phyloP scores from a whole-genome alignment of 2,113 vertebrate genomes.

The Hypanus sabinus region DNA sequence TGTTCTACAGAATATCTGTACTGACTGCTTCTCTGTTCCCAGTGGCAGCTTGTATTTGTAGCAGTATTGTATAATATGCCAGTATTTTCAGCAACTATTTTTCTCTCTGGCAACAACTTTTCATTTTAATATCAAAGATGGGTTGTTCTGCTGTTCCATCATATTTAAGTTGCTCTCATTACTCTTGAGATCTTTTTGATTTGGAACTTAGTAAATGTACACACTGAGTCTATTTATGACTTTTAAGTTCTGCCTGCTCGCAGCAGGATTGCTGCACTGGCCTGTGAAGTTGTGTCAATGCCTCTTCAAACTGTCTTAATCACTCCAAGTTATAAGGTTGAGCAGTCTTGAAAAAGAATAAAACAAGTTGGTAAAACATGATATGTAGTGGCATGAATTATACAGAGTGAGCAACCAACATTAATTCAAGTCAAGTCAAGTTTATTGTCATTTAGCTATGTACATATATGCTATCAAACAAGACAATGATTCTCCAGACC shows the following conservation, averaged over 20 bases:
- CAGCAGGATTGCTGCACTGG: not conserved
- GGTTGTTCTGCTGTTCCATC: not conserved
- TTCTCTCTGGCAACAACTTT: not conserved
- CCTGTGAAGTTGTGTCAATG: not conserved
- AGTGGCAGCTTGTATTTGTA: not conserved
- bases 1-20: not conserved
- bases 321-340: not conserved
- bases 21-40: not conserved
- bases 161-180: not conserved
- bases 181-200: not conserved
- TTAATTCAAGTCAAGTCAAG: not conserved
- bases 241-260: not conserved
- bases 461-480: too few species aligned
- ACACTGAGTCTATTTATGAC: not conserved
- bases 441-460: too few species aligned
- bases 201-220: not conserved
- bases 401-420: not conserved
- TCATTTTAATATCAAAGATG: not conserved
- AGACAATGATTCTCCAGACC: too few species aligned
- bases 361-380: not conserved
- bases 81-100: not conserved
- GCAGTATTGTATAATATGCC: not conserved
- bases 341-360: not conserved
- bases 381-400: not conserved
- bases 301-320: not conserved